Percentiles rank a stretch among this genome's conserved stretches.
Evolutionary conservation across 2,888 invertebrate species (phyloP).

Genomic region (Pharmacophagus antenor): DNA sequence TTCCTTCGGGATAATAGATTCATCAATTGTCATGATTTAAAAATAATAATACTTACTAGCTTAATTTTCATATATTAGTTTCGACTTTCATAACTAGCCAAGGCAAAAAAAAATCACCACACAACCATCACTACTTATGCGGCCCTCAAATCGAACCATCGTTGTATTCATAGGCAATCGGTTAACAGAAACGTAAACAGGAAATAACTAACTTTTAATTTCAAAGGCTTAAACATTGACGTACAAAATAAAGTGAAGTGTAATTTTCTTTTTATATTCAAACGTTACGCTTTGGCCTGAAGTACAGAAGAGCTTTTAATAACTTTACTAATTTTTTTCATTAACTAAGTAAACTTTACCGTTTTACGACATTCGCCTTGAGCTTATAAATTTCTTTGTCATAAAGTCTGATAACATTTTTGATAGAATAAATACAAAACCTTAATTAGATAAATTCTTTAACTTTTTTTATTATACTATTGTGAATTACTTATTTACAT

Average conservation of each 20-base stretch:
- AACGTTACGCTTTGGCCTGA: not conserved
- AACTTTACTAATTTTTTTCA: conserved; percentile 6
- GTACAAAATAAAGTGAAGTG: not conserved
- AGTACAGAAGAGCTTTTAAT: conserved; percentile 1
- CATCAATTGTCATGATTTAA: too few species aligned
- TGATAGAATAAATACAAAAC: not conserved
- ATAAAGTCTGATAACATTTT: not conserved
- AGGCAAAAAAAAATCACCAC: too few species aligned
- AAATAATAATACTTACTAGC: too few species aligned
- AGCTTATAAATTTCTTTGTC: conserved; percentile 2
- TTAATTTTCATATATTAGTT: too few species aligned
- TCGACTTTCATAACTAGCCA: too few species aligned
- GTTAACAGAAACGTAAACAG: too few species aligned
- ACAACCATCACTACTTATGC: too few species aligned
- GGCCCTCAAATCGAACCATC: too few species aligned
- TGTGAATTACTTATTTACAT: too few species aligned
- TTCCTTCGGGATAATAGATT: too few species aligned
- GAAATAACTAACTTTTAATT: not conserved
- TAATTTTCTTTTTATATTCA: not conserved
- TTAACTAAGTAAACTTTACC: not conserved
- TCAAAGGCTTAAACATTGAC: too few species aligned
- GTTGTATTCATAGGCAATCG: too few species aligned
- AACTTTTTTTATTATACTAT: not conserved
- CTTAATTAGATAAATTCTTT: not conserved
- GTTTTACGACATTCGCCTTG: not conserved